Conservation (phyloP, 2,888 invertebrate species). For the Drosophila mayaguana region DNA sequence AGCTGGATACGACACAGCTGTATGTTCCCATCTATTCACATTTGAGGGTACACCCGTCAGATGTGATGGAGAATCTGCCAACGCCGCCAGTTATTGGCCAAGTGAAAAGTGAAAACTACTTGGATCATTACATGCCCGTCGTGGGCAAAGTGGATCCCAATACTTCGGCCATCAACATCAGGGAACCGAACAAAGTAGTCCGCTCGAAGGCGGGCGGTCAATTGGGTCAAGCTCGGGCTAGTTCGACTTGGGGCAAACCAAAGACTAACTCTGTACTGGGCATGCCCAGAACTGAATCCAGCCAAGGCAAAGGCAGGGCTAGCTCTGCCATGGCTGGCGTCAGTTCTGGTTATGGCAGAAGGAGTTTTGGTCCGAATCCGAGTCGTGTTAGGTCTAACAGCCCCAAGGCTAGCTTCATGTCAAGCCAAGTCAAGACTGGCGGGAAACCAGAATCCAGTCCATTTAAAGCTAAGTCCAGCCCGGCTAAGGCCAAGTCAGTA, state of each 20-base stretch:
- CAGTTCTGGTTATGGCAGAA: slow-evolving; percentile 5
- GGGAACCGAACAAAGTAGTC: slow-evolving; percentile 25
- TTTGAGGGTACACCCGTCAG: slow-evolving; percentile 87
- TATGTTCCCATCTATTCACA: slow-evolving; percentile 90
- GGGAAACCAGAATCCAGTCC: background rate
- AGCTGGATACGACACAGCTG: slow-evolving; percentile 88
- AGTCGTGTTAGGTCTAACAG: background rate
- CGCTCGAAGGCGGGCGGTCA: slow-evolving; percentile 28
- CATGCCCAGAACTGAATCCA: background rate
- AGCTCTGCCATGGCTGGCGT: background rate
- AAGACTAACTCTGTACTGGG: slow-evolving; percentile 10
- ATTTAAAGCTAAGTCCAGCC: background rate
- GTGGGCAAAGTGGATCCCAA: slow-evolving; percentile 49
- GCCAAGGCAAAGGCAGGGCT: background rate
- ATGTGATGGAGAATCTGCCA: slow-evolving; percentile 86
- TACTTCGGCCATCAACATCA: slow-evolving; percentile 50
- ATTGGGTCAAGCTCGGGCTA: background rate
- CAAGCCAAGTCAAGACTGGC: background rate
- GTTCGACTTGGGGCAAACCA: slow-evolving; percentile 10
- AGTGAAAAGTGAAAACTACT: slow-evolving; percentile 79
- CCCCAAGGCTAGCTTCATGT: background rate
- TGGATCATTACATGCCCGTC: slow-evolving; percentile 71
- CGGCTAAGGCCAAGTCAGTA: background rate
- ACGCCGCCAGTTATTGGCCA: slow-evolving; percentile 86
- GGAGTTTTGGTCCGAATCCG: background rate